phyloP scores from a whole-genome alignment of 2,113 vertebrate species.

The Phocoena phocoena region DNA sequence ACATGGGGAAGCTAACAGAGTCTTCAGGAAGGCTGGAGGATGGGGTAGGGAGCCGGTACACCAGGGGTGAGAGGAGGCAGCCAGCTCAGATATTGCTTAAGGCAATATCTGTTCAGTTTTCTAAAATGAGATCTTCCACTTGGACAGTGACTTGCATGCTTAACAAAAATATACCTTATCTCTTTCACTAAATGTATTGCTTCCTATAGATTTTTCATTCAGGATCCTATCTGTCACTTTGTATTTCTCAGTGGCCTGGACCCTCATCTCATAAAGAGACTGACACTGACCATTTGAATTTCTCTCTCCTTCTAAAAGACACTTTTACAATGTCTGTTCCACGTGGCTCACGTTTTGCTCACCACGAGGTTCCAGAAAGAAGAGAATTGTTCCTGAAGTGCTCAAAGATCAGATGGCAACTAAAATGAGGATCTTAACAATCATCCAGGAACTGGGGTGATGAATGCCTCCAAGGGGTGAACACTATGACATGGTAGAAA shows the following conservation, averaged over 20 bases:
- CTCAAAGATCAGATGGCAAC: not conserved
- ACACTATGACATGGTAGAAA: not conserved
- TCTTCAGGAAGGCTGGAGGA: not conserved
- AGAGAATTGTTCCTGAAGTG: not conserved
- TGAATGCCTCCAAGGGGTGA: not conserved
- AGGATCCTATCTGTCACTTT: not conserved
- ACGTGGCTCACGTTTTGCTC: not conserved
- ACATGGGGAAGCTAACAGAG: not conserved
- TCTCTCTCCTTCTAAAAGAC: not conserved
- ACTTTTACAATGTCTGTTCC: not conserved
- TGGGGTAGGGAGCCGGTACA: accelerated
- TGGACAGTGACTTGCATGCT: not conserved
- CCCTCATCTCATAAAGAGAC: not conserved
- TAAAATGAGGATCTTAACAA: not conserved
- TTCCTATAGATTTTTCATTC: not conserved
- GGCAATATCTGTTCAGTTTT: not conserved
- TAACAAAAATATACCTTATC: not conserved
- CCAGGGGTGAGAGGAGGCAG: accelerated
- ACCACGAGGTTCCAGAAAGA: not conserved
- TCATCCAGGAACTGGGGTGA: not conserved
- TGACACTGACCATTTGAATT: not conserved
- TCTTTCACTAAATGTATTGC: not conserved
- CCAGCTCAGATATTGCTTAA: not conserved
- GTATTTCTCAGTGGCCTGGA: not conserved
- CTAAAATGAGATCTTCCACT: not conserved